Conservation (phyloP, 2,888 invertebrate genomes). For the Oxystoma pomonae region DNA sequence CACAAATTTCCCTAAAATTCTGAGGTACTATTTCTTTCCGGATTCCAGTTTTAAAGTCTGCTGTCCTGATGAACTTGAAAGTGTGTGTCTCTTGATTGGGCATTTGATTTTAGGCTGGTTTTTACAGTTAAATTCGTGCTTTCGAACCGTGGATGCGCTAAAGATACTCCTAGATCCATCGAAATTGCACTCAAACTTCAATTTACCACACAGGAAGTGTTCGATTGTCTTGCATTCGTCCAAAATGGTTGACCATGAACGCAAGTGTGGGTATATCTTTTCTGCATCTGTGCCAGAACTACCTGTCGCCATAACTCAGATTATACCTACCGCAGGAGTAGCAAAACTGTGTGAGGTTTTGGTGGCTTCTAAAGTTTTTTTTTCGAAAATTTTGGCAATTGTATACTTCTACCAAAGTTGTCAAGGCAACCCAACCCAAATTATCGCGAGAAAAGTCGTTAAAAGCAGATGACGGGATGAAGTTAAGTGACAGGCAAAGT, state of each 20-base stretch:
- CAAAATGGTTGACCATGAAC: slow-evolving; percentile 17
- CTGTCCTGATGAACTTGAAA: slow-evolving; percentile 18
- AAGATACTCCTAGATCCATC: slow-evolving; percentile 18
- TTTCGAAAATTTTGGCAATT: too few relatives aligned
- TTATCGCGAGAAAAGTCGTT: too few relatives aligned
- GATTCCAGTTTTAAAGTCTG: slow-evolving; percentile 18
- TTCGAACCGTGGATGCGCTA: slow-evolving; percentile 15
- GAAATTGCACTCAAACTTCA: slow-evolving; percentile 21
- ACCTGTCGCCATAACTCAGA: slow-evolving; percentile 19
- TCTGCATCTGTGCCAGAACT: slow-evolving; percentile 21
- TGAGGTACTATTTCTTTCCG: slow-evolving; percentile 14
- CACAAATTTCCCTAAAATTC: slow-evolving; percentile 20
- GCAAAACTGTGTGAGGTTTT: slow-evolving; percentile 13
- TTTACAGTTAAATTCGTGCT: slow-evolving; percentile 18
- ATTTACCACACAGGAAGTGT: slow-evolving; percentile 18
- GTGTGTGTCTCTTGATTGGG: slow-evolving; percentile 15
- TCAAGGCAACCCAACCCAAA: too few relatives aligned
- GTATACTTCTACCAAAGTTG: too few relatives aligned
- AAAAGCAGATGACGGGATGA: too few relatives aligned
- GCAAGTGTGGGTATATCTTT: slow-evolving; percentile 18
- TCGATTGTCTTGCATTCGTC: slow-evolving; percentile 20
- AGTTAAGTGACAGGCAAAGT: too few relatives aligned
- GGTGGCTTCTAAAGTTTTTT: slow-evolving; percentile 14
- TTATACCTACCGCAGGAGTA: slow-evolving; percentile 21
- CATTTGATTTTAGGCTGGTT: slow-evolving; percentile 16